These are phyloP conservation scores for Propsilocerus akamusi DNA, from an alignment of 1,140 invertebrate species.

Conservation along the genomic window DNA sequence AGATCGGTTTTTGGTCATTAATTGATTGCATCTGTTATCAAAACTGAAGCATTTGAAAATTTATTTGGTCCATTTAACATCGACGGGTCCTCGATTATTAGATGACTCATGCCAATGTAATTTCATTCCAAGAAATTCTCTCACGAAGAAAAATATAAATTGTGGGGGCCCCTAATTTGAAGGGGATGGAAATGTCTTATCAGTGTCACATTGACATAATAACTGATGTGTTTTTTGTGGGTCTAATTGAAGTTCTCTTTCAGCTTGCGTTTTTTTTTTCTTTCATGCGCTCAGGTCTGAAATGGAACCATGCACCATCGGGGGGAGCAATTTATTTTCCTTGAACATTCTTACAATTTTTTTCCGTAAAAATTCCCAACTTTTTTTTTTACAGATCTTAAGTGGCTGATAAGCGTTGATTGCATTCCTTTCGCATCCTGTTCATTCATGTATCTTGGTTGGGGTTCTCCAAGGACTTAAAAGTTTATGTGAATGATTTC, in stretches of 20 bases:
- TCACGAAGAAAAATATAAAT: not conserved
- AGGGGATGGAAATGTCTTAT: not conserved
- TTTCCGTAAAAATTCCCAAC: not conserved
- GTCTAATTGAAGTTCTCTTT: not conserved
- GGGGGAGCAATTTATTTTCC: not conserved
- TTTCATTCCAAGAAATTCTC: not conserved
- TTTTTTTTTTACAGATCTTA: not conserved
- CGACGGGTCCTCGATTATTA: not conserved
- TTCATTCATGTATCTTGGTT: not conserved
- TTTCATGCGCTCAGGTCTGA: too few relatives aligned
- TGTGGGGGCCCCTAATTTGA: too few relatives aligned
- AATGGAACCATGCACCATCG: too few relatives aligned
- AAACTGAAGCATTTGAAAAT: not conserved
- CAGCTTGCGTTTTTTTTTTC: too few relatives aligned
- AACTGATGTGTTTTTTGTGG: not conserved
- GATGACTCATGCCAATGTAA: not conserved
- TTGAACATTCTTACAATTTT: not conserved
- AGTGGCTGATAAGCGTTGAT: not conserved
- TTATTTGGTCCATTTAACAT: not conserved
- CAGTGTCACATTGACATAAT: not conserved
- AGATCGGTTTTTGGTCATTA: not conserved
- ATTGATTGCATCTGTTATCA: slow-evolving; percentile 1
- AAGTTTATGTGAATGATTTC: not conserved
- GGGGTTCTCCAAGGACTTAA: not conserved
- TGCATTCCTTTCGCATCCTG: slow-evolving; percentile 1